Evolutionary conservation across 2,888 invertebrate species (phyloP).

Genomic region (Trichopria drosophilae): DNA sequence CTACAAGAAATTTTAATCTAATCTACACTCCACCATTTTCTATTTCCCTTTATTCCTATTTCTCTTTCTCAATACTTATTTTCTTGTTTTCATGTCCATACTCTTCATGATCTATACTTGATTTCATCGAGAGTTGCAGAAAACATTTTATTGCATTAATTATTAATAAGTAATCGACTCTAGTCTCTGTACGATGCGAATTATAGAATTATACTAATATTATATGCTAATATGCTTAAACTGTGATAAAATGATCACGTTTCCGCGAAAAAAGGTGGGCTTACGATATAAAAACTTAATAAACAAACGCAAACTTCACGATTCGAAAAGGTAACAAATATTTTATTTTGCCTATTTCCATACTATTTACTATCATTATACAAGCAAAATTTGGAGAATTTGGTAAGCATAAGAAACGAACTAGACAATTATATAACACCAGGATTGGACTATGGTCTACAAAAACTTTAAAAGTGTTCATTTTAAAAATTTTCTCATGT

Average conservation of each 20-base stretch:
- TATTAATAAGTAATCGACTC: conserved; percentile 57
- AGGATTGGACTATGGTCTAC: no score
- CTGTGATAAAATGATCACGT: conserved; percentile 49
- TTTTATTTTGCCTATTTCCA: neutral
- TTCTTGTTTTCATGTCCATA: conserved; percentile 32
- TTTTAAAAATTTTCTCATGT: no score
- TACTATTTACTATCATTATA: neutral
- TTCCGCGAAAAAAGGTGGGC: conserved; percentile 12
- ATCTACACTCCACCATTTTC: no score
- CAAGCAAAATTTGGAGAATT: conserved; percentile 7
- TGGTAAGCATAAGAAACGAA: no score
- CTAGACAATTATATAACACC: no score
- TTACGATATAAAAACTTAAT: no score
- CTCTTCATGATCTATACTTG: conserved; percentile 34
- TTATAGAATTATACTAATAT: conserved; percentile 38
- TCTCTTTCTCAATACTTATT: conserved; percentile 27
- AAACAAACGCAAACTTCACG: no score
- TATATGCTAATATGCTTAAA: conserved; percentile 48
- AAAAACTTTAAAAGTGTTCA: no score
- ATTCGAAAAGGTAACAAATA: conserved; percentile 28
- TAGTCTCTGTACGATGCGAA: conserved; percentile 57
- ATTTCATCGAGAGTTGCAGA: conserved; percentile 48
- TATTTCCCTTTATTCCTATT: no score
- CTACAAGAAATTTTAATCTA: neutral
- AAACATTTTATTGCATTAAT: conserved; percentile 44